These are phyloP conservation scores for Orycteropus afer DNA, from an alignment of 2,113 vertebrate genomes.

Conservation along the genomic window DNA sequence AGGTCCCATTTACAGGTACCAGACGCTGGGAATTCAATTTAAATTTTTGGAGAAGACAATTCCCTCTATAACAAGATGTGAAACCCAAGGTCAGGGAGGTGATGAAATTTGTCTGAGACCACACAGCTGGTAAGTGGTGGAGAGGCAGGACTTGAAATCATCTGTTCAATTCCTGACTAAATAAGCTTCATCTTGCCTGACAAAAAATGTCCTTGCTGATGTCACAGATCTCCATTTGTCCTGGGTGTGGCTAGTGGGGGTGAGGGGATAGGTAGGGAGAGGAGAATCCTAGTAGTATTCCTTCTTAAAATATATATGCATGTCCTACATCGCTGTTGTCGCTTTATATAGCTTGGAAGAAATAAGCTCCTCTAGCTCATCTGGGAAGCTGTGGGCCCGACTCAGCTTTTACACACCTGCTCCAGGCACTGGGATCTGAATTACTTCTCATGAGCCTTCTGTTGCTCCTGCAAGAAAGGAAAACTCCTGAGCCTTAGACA, in stretches of 20 bases:
- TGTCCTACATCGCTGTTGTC: neutral
- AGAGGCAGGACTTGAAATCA: neutral
- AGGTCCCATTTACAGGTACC: neutral
- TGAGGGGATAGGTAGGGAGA: neutral
- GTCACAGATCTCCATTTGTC: no score
- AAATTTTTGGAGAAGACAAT: neutral
- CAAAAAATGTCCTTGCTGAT: neutral
- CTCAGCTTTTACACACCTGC: neutral
- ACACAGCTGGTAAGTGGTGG: neutral
- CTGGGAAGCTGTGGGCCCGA: neutral
- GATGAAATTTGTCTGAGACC: neutral
- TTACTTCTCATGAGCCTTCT: neutral
- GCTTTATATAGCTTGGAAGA: neutral
- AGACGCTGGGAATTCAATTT: neutral
- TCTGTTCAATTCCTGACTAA: neutral
- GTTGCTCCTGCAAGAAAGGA: neutral
- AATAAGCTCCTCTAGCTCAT: neutral
- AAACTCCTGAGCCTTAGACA: neutral
- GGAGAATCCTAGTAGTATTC: neutral
- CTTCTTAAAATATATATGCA: neutral
- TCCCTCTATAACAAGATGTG: neutral
- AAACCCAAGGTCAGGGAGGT: neutral
- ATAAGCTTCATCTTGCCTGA: neutral
- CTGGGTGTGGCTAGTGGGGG: neutral
- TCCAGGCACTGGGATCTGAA: fast-evolving